Conservation (phyloP, 2,113 vertebrate genomes). For the Prunella himalayana region DNA sequence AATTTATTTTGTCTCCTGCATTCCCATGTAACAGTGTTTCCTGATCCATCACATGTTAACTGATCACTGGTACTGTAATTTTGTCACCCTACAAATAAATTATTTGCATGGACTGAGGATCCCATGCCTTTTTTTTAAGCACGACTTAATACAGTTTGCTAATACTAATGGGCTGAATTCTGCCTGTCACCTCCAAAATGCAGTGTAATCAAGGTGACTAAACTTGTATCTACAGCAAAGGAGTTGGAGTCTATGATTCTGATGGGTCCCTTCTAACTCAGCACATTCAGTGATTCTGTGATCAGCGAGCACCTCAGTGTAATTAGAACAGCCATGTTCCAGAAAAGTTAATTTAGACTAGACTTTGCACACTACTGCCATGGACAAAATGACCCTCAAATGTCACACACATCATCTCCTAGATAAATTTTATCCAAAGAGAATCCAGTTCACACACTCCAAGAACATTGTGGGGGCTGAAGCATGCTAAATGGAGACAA, state of each 20-base stretch:
- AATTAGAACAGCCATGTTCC: neutral
- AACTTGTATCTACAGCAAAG: neutral
- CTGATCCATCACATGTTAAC: neutral
- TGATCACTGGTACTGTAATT: neutral
- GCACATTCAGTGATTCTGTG: fast-evolving
- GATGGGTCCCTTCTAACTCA: too few relatives aligned
- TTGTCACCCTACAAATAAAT: neutral
- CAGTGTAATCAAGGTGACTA: neutral
- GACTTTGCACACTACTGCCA: neutral
- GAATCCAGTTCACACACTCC: neutral
- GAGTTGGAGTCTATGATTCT: neutral
- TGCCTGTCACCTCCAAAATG: neutral
- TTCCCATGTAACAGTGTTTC: neutral
- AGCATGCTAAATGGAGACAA: neutral
- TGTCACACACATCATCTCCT: neutral
- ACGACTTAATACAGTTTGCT: neutral
- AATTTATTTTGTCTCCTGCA: neutral
- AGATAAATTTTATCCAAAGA: neutral
- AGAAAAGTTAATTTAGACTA: neutral
- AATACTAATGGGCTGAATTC: neutral
- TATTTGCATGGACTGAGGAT: neutral
- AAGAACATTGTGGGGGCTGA: neutral
- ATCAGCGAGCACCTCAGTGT: neutral
- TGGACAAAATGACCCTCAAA: neutral
- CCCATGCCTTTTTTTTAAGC: neutral